Conservation (phyloP, 2,888 invertebrate species). For the Bombylius discolor region DNA sequence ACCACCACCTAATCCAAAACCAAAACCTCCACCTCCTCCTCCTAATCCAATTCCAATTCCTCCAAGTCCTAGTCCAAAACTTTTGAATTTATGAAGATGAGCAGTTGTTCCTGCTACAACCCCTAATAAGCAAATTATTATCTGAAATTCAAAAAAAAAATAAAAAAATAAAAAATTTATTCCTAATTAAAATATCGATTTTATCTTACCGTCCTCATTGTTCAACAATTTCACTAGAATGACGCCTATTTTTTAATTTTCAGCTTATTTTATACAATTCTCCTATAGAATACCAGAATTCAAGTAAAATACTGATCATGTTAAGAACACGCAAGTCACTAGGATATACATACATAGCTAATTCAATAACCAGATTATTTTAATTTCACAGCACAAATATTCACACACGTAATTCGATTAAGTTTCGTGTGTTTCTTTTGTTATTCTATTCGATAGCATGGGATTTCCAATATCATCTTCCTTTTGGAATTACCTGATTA, state of each 20-base stretch:
- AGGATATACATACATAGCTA: background rate
- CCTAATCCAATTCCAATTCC: background rate
- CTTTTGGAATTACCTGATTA: background rate
- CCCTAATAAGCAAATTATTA: background rate
- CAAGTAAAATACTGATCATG: background rate
- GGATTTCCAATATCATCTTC: background rate
- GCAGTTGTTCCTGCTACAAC: background rate
- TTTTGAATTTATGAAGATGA: background rate
- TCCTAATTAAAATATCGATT: background rate
- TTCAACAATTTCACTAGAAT: background rate
- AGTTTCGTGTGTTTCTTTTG: too few relatives aligned
- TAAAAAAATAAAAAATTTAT: background rate
- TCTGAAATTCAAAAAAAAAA: background rate
- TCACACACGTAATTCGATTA: too few relatives aligned
- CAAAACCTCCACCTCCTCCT: slow-evolving; percentile 2
- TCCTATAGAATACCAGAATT: background rate
- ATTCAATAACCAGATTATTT: background rate
- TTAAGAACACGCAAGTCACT: too few relatives aligned
- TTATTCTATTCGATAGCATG: background rate
- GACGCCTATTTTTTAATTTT: background rate
- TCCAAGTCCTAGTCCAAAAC: background rate
- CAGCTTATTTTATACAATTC: background rate
- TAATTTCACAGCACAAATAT: background rate
- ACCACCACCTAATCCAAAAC: slow-evolving; percentile 2
- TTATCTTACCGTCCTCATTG: background rate